Conservation (phyloP, 2,888 invertebrate genomes). For the Syrista parreyssii region DNA sequence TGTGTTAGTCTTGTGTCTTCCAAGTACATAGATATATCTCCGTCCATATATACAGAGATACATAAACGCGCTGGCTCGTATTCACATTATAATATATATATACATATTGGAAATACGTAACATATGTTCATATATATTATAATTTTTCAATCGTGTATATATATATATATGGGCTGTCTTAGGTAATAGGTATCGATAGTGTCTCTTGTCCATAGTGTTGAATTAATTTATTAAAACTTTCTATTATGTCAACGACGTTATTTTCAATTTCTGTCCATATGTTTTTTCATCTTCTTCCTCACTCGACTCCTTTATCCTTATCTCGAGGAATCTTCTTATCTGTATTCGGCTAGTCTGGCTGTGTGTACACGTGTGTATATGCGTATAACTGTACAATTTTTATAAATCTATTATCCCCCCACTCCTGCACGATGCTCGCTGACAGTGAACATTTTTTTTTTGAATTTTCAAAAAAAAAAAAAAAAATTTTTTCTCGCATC, state of each 20-base stretch:
- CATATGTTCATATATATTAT: slow-evolving; percentile 3
- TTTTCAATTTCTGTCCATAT: slow-evolving; percentile 30
- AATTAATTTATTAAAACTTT: slow-evolving; percentile 57
- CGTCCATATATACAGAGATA: slow-evolving; percentile 27
- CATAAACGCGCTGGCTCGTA: slow-evolving; percentile 25
- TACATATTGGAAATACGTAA: not conserved
- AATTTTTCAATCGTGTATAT: slow-evolving; percentile 15
- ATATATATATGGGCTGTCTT: slow-evolving; percentile 20
- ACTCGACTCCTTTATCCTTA: not conserved
- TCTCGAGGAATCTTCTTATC: not conserved
- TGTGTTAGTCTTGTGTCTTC: slow-evolving; percentile 32
- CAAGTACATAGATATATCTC: slow-evolving; percentile 26
- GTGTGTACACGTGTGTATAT: not conserved
- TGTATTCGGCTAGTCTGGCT: not conserved
- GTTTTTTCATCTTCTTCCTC: slow-evolving; percentile 10
- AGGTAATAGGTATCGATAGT: slow-evolving; percentile 41
- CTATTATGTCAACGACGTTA: slow-evolving; percentile 40
- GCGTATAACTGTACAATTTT: not conserved
- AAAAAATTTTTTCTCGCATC: not conserved
- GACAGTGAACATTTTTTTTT: not conserved
- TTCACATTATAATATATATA: slow-evolving; percentile 22
- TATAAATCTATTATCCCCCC: not conserved
- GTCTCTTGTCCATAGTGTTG: slow-evolving; percentile 22
- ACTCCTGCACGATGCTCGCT: not conserved
- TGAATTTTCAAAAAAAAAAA: not conserved